A percentile compares a stretch with the other conserved stretches of the same genome.
Conservation (phyloP, 1,140 invertebrate species). For the Trichonephila clavipes region DNA sequence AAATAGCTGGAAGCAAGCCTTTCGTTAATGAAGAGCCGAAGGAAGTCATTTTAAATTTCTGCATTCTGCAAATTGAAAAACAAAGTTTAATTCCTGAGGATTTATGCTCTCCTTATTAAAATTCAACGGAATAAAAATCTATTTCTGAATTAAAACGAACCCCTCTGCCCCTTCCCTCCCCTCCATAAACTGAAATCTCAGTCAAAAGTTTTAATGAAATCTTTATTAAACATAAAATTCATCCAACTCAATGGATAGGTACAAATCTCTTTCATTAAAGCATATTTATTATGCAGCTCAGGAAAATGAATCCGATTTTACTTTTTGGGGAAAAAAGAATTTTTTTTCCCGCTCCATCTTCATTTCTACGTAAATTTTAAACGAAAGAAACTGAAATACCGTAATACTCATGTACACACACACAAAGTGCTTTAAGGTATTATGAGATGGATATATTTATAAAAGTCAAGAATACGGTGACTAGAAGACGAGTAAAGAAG, state of each 20-base stretch:
- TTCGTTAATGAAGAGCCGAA: constrained; percentile 1
- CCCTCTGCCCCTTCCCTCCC: background rate
- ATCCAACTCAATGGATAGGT: background rate
- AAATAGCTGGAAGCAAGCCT: background rate
- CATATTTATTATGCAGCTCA: constrained; percentile 51
- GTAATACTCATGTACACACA: constrained; percentile 54
- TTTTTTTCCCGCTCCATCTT: background rate
- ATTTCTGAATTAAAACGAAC: constrained; percentile 23
- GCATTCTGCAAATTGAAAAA: background rate
- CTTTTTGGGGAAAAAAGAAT: background rate
- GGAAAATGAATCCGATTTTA: constrained; percentile 31
- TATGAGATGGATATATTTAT: background rate
- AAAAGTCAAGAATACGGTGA: background rate
- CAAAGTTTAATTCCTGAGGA: background rate
- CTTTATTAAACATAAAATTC: constrained; percentile 67
- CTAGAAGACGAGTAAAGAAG: background rate
- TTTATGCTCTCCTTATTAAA: background rate
- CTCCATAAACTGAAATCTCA: background rate
- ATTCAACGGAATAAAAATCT: constrained; percentile 19
- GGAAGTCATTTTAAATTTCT: constrained; percentile 6
- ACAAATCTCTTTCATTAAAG: constrained; percentile 66
- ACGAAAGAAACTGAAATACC: constrained; percentile 21
- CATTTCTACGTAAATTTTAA: background rate
- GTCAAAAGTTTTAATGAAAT: constrained; percentile 59
- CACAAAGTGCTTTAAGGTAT: constrained; percentile 46